These are phyloP conservation scores for Gasterosteus aculeatus DNA, from an alignment of 2,113 vertebrate species.

Conservation along the genomic window DNA sequence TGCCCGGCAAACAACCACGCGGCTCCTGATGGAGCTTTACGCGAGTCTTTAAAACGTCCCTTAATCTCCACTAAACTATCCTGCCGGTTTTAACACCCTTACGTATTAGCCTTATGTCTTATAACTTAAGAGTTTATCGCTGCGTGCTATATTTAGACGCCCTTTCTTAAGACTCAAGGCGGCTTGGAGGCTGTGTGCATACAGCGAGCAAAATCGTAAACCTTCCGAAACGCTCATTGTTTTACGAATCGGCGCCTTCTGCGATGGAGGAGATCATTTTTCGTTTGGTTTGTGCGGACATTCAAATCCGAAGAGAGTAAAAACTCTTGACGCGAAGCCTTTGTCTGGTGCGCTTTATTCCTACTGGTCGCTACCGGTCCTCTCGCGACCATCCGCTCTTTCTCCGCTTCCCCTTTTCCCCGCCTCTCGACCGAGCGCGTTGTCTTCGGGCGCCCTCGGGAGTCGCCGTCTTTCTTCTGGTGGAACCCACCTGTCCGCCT, in stretches of 20 bases:
- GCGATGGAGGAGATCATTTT: slow-evolving; percentile 40
- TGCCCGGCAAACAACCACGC: slow-evolving; percentile 66
- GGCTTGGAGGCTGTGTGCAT: slow-evolving; percentile 51
- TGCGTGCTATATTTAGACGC: slow-evolving; percentile 72
- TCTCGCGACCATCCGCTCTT: slow-evolving; percentile 17
- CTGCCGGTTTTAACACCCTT: slow-evolving; percentile 75
- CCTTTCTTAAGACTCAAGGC: slow-evolving; percentile 69
- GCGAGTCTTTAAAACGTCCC: slow-evolving; percentile 69
- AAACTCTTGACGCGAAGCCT: slow-evolving; percentile 32
- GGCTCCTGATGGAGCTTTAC: slow-evolving; percentile 71
- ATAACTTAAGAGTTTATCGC: slow-evolving; percentile 79
- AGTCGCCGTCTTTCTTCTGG: slow-evolving; percentile 74
- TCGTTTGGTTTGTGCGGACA: slow-evolving; percentile 28
- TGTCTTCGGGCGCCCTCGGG: slow-evolving; percentile 56
- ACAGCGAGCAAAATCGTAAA: slow-evolving; percentile 57
- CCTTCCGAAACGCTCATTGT: slow-evolving; percentile 58
- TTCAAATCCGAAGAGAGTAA: slow-evolving; percentile 25
- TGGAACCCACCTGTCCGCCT: slow-evolving; percentile 83
- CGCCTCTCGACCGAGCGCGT: slow-evolving; percentile 11
- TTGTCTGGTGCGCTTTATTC: slow-evolving; percentile 77
- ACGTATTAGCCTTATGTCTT: slow-evolving; percentile 77
- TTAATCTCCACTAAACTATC: slow-evolving; percentile 80
- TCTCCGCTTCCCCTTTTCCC: slow-evolving; percentile 9
- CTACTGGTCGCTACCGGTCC: slow-evolving; percentile 59
- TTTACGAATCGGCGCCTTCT: slow-evolving; percentile 48